These are phyloP conservation scores for Hypsopygia costalis DNA, from an alignment of 2,888 invertebrate species.

Conservation along the genomic window DNA sequence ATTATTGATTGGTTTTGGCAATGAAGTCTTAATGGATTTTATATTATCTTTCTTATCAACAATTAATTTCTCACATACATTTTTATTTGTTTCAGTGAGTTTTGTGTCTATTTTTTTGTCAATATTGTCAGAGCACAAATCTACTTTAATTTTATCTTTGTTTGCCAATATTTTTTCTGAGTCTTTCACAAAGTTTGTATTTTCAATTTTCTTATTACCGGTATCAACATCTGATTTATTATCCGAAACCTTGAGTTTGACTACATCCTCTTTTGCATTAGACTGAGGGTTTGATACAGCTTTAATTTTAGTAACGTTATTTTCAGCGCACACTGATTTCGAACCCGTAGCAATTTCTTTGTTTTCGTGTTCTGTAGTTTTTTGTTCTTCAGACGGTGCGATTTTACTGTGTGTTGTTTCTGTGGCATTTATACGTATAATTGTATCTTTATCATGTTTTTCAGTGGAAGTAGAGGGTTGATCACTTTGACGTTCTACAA, in stretches of 20 bases:
- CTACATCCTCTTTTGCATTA: neutral
- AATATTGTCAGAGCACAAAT: slow-evolving; percentile 11
- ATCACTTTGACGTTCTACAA: too few species aligned
- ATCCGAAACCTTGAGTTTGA: neutral
- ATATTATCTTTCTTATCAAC: slow-evolving; percentile 18
- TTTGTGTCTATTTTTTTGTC: slow-evolving; percentile 8
- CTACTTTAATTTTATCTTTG: slow-evolving; percentile 4
- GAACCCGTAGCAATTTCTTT: neutral
- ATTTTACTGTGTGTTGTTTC: too few species aligned
- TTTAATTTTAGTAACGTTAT: neutral
- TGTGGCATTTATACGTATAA: too few species aligned
- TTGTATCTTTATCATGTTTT: too few species aligned
- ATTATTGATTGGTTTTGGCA: slow-evolving; percentile 43
- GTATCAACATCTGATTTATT: neutral
- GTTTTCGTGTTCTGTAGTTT: too few species aligned
- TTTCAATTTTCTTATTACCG: neutral
- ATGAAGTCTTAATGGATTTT: slow-evolving; percentile 18
- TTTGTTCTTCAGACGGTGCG: too few species aligned
- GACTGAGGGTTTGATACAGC: neutral
- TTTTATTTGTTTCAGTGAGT: slow-evolving; percentile 2
- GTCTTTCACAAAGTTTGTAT: neutral
- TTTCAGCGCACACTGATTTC: neutral
- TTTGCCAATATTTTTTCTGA: neutral
- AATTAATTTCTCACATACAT: neutral
- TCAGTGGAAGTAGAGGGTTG: too few species aligned